Evolutionary conservation across 2,888 invertebrate species (phyloP).

Genomic region (Drosophila picticornis): DNA sequence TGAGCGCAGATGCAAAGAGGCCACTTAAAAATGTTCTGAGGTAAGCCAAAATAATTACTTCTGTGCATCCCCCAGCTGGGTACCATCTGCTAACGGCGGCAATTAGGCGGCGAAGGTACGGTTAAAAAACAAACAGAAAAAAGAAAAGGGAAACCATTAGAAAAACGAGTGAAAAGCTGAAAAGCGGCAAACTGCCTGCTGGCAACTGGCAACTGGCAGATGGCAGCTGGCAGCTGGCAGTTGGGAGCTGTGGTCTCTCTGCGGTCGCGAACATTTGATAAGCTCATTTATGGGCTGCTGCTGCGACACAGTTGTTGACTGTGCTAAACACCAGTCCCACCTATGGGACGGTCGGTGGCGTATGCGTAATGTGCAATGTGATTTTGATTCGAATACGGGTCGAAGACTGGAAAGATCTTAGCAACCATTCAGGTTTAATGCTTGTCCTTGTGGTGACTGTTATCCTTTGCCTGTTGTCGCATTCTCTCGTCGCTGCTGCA

Average conservation of each 20-base stretch:
- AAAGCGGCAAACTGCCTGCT: constrained; percentile 19
- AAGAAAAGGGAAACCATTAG: constrained; percentile 46
- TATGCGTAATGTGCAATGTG: constrained; percentile 39
- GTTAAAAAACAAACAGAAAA: constrained; percentile 11
- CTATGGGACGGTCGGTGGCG: constrained; percentile 16
- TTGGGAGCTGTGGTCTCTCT: constrained; percentile 41
- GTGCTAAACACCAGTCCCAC: constrained; percentile 2
- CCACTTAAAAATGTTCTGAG: constrained; percentile 23
- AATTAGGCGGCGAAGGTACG: constrained; percentile 47
- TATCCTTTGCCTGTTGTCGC: constrained; percentile 61
- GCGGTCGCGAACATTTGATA: constrained; percentile 46
- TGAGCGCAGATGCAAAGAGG: constrained; percentile 2
- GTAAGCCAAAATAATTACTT: constrained; percentile 40
- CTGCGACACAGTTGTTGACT: constrained; percentile 15
- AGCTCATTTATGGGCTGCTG: constrained; percentile 42
- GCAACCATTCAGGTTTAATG: constrained; percentile 48
- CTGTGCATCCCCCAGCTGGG: constrained; percentile 30
- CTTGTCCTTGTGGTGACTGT: constrained; percentile 27
- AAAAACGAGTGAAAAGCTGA: constrained; percentile 13
- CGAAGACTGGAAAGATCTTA: constrained; percentile 18
- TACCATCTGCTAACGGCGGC: constrained; percentile 30
- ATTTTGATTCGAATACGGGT: constrained; percentile 26
- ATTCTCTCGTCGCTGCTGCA: constrained; percentile 46
- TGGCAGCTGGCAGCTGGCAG: not conserved
- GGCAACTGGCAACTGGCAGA: not conserved